Evolutionary conservation across 2,113 vertebrate species (phyloP).

Genomic region (Catharus bicknelli): DNA sequence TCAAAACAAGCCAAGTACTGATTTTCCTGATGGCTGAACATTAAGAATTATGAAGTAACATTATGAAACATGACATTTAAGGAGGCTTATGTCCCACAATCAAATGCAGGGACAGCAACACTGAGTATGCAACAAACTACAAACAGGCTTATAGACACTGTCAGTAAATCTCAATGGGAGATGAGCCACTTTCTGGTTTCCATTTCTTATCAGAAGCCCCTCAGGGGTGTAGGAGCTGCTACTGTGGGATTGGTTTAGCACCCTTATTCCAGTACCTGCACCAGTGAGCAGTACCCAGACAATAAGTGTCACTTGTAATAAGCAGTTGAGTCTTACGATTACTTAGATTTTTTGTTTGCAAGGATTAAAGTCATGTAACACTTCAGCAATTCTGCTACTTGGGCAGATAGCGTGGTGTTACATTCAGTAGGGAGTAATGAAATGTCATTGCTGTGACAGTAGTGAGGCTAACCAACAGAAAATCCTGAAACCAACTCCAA

Average conservation of each 20-base stretch:
- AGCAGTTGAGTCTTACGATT: not conserved
- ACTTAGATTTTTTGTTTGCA: not conserved
- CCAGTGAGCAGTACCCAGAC: not conserved
- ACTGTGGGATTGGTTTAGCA: not conserved
- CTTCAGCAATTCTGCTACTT: not conserved
- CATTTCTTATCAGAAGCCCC: not conserved
- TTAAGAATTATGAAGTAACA: not conserved
- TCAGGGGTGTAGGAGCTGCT: not conserved
- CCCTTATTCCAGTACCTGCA: not conserved
- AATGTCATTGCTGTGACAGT: not conserved
- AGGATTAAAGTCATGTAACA: not conserved
- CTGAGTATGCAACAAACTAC: not conserved
- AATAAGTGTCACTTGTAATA: not conserved
- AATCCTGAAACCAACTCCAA: not conserved
- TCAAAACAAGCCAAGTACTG: constrained; percentile 19
- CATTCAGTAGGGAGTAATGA: not conserved
- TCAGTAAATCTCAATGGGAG: not conserved
- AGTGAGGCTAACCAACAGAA: not conserved
- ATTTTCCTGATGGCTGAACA: constrained; percentile 32
- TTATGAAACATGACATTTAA: not conserved
- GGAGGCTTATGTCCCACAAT: not conserved
- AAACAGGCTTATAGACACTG: not conserved
- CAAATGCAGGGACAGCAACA: not conserved
- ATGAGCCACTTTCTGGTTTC: not conserved
- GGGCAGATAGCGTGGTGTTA: not conserved